Evolutionary conservation across 2,797 vertebrate species (phyloP).

Genomic region (Miichthys miiuy): DNA sequence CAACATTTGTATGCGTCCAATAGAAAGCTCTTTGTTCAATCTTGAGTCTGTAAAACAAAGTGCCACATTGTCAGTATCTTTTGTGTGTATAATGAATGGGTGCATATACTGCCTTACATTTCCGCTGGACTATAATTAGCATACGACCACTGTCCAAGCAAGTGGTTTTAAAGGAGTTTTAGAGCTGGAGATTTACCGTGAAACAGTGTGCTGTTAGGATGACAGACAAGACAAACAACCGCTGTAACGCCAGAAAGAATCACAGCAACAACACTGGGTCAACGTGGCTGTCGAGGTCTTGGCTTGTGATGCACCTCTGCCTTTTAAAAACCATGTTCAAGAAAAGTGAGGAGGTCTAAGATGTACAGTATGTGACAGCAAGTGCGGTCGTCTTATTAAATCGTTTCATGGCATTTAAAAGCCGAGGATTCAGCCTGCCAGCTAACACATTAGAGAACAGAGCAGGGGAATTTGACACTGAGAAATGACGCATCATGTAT

Average conservation of each 20-base stretch:
- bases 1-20: conserved; percentile 54
- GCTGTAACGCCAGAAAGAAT: conserved; percentile 19
- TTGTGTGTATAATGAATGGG: conserved; percentile 49
- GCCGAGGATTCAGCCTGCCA: conserved; percentile 4
- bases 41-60: conserved; percentile 63
- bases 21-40: conserved; percentile 74
- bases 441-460: conserved; percentile 21
- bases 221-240: background rate
- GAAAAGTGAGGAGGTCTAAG: background rate
- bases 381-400: conserved; percentile 7
- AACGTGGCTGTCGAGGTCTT: background rate
- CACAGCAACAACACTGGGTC: conserved; percentile 16
- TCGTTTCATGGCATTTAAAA: conserved; percentile 30
- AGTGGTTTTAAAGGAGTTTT: conserved; percentile 18
- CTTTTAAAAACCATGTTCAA: conserved; percentile 1
- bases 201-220: background rate
- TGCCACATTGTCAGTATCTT: conserved; percentile 65
- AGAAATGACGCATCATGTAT: conserved; percentile 25
- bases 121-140: conserved; percentile 41
- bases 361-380: conserved; percentile 18
- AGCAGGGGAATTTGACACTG: conserved; percentile 31
- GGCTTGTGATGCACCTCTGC: conserved; percentile 4
- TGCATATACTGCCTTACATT: conserved; percentile 44
- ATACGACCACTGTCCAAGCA: conserved; percentile 26
- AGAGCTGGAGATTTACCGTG: background rate